Conservation (phyloP, 2,113 vertebrate genomes). For the Tupaia tana region DNA sequence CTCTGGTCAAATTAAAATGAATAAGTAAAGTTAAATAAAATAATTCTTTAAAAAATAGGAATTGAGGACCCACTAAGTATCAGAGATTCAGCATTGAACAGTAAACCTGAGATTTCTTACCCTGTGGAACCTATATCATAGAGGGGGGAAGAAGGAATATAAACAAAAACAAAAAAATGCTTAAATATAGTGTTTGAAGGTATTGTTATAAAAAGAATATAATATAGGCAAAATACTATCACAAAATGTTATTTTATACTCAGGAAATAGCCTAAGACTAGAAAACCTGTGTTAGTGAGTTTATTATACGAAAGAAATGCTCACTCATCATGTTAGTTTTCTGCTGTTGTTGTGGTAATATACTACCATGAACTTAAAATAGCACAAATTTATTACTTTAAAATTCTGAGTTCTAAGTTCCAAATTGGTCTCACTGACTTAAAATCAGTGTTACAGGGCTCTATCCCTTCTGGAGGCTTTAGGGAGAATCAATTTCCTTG, state of each 20-base stretch:
- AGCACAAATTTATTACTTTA: not conserved
- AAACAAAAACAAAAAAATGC: not conserved
- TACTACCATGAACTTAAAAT: not conserved
- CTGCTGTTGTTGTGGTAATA: not conserved
- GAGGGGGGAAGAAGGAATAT: not conserved
- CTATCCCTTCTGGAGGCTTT: not conserved
- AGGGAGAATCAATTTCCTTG: not conserved
- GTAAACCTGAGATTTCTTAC: not conserved
- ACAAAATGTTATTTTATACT: not conserved
- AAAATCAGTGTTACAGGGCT: no score
- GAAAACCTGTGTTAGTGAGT: not conserved
- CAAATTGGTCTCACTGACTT: not conserved
- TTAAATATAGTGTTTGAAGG: not conserved
- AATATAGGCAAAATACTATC: not conserved
- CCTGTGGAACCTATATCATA: not conserved
- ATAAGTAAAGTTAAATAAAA: no score
- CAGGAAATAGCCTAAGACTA: not conserved
- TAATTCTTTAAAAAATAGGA: constrained; percentile 6
- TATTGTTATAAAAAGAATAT: not conserved
- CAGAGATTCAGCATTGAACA: not conserved
- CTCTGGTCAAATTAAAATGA: no score
- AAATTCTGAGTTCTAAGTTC: not conserved
- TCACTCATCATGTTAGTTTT: not conserved
- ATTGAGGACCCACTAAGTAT: not conserved
- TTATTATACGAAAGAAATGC: not conserved